Evolutionary conservation across 2,888 invertebrate genomes (phyloP).

Genomic region (Polyommatus icarus): DNA sequence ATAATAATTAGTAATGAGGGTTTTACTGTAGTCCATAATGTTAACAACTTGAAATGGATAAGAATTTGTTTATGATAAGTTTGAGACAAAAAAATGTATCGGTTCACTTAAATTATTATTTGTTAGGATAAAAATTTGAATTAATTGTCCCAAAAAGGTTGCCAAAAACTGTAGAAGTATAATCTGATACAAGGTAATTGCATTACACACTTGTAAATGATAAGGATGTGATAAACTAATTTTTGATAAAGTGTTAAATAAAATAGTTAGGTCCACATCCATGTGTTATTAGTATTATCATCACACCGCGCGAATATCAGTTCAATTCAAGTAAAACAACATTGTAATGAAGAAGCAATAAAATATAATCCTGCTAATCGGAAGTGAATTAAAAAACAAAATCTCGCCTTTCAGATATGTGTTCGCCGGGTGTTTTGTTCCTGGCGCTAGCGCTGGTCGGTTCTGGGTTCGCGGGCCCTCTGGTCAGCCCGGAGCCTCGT

Average conservation of each 20-base stretch:
- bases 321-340: background rate
- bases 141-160: background rate
- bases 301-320: background rate
- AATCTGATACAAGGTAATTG: background rate
- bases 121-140: background rate
- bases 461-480: constrained; percentile 50
- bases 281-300: background rate
- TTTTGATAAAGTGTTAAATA: background rate
- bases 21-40: background rate
- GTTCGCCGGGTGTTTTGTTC: constrained; percentile 52
- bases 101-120: too few relatives aligned
- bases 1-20: too few relatives aligned
- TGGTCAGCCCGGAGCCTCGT: constrained; percentile 41
- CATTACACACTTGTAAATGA: background rate
- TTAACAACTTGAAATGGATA: background rate
- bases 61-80: background rate
- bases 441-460: constrained; percentile 56
- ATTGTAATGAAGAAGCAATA: background rate
- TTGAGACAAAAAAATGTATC: too few relatives aligned
- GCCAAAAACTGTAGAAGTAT: too few relatives aligned
- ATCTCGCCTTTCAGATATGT: constrained; percentile 61
- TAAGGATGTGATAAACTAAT: background rate
- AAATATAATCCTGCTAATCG: background rate
- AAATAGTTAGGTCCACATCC: background rate
- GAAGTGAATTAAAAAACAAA: background rate